Conservation (phyloP, 2,888 invertebrate genomes). For the Masnerella sp. region DNA sequence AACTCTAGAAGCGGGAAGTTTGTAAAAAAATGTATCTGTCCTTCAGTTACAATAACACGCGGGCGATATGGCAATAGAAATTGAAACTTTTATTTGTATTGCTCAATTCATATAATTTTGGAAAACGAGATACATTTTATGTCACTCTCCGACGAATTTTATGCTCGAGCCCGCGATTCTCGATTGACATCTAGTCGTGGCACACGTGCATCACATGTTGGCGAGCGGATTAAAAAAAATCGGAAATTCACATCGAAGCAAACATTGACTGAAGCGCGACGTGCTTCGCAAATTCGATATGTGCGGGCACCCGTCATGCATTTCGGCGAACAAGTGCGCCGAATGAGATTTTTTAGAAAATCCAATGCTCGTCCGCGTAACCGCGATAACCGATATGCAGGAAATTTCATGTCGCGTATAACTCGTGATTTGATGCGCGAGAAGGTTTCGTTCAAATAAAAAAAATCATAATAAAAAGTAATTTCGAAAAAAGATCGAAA, state of each 20-base stretch:
- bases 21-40: no score
- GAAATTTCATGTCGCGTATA: constrained; percentile 58
- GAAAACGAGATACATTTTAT: constrained; percentile 11
- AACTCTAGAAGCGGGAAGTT: no score
- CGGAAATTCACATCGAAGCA: constrained; percentile 51
- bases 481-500: constrained; percentile 14
- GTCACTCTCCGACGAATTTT: constrained; percentile 46
- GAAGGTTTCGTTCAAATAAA: constrained; percentile 42
- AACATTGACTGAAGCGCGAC: constrained; percentile 59
- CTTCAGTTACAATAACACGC: no score
- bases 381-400: constrained; percentile 67
- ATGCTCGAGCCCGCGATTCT: constrained; percentile 26
- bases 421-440: constrained; percentile 61
- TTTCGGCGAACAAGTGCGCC: constrained; percentile 50
- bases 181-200: constrained; percentile 45
- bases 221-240: constrained; percentile 49
- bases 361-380: constrained; percentile 52
- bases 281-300: constrained; percentile 61
- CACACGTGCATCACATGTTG: constrained; percentile 31
- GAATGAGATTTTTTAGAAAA: constrained; percentile 60
- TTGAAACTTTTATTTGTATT: not conserved
- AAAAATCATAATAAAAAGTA: constrained; percentile 50
- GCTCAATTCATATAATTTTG: constrained; percentile 20
- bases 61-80: constrained; percentile 5
- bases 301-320: constrained; percentile 48